These are phyloP conservation scores for Chrysocyon brachyurus DNA, from an alignment of 2,797 vertebrate species.

Conservation along the genomic window DNA sequence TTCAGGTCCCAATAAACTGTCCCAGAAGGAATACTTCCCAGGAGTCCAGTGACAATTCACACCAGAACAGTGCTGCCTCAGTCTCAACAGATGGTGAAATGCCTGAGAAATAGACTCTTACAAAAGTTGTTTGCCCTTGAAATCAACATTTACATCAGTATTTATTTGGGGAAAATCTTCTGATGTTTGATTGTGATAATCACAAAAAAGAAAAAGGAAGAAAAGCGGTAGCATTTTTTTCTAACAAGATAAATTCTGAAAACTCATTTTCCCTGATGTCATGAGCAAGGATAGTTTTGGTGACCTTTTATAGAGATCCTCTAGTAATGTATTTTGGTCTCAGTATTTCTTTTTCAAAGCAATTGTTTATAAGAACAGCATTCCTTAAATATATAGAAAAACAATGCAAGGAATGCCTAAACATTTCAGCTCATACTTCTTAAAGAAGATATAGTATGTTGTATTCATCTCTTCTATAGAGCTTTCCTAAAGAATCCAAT, in stretches of 20 bases:
- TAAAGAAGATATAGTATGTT: conserved; percentile 85
- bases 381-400: conserved; percentile 90
- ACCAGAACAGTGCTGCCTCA: conserved; percentile 54
- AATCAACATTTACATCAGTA: conserved; percentile 75
- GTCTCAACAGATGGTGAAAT: conserved; percentile 81
- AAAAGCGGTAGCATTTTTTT: conserved; percentile 83
- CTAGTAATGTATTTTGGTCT: conserved; percentile 83
- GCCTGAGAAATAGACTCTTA: conserved; percentile 86
- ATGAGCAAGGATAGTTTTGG: conserved; percentile 80
- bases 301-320: conserved; percentile 82
- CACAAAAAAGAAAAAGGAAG: conserved; percentile 83
- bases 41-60: conserved; percentile 62
- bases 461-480: conserved; percentile 79
- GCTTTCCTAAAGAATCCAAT: conserved; percentile 77
- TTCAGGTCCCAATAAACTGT: conserved; percentile 63
- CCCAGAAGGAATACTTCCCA: conserved; percentile 70
- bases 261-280: conserved; percentile 70
- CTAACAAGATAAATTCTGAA: conserved; percentile 82
- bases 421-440: conserved; percentile 89
- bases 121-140: conserved; percentile 67
- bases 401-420: conserved; percentile 90
- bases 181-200: conserved; percentile 77
- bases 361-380: conserved; percentile 93
- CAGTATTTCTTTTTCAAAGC: conserved; percentile 87
- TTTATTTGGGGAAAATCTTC: conserved; percentile 82